Conservation (phyloP, 2,888 invertebrate species). For the Catocala nupta region DNA sequence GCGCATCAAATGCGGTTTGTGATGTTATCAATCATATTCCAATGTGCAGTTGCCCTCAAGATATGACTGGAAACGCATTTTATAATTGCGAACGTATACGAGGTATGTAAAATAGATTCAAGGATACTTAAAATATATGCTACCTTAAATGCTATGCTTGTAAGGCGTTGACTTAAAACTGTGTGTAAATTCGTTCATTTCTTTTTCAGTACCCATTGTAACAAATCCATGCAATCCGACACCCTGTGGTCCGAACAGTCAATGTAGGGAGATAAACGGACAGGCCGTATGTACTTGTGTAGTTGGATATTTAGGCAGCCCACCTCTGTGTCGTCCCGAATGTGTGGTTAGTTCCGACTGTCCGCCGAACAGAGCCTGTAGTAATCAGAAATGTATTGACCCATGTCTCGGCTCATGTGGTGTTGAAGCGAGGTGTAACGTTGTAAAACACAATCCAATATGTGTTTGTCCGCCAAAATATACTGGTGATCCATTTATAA, state of each 20-base stretch:
- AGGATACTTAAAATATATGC: no score
- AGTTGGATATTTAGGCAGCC: constrained; percentile 90
- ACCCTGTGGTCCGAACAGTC: constrained; percentile 93
- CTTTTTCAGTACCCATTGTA: constrained; percentile 69
- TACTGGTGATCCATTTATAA: constrained; percentile 92
- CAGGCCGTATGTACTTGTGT: constrained; percentile 92
- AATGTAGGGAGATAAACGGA: constrained; percentile 89
- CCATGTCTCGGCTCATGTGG: constrained; percentile 93
- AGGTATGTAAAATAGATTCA: constrained; percentile 59
- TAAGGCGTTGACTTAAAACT: neutral
- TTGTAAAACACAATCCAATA: constrained; percentile 92
- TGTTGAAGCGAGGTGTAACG: constrained; percentile 90
- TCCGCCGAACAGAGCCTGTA: constrained; percentile 90
- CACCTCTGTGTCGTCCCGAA: constrained; percentile 92
- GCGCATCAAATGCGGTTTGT: constrained; percentile 90
- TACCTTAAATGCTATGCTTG: no score
- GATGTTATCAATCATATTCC: constrained; percentile 91
- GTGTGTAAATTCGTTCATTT: neutral
- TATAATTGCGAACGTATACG: constrained; percentile 87
- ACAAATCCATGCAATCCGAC: constrained; percentile 90
- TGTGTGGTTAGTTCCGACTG: constrained; percentile 93
- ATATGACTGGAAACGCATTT: constrained; percentile 90
- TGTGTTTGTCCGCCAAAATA: constrained; percentile 90
- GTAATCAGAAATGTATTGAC: constrained; percentile 92
- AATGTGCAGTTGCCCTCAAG: constrained; percentile 90